Conservation (phyloP, 2,888 invertebrate species). For the Syritta pipiens region DNA sequence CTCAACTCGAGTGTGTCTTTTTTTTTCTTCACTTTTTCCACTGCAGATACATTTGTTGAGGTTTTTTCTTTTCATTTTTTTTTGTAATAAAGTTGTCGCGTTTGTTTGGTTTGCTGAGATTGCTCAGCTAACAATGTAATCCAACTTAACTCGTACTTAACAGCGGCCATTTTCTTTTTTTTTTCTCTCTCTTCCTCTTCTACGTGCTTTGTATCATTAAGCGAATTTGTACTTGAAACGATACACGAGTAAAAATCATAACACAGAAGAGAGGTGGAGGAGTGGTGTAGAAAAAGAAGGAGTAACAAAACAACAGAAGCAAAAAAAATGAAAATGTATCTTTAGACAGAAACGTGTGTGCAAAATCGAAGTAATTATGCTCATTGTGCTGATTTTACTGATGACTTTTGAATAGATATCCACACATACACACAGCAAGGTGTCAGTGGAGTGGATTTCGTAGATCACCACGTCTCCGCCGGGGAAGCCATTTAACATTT, state of each 20-base stretch:
- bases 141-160: slow-evolving; percentile 36
- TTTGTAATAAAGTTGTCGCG: slow-evolving; percentile 25
- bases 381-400: slow-evolving; percentile 50
- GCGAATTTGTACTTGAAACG: slow-evolving; percentile 49
- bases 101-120: slow-evolving; percentile 19
- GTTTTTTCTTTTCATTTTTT: too few species aligned
- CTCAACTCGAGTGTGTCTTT: neutral
- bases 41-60: neutral
- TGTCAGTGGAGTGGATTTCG: neutral
- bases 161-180: slow-evolving; percentile 20
- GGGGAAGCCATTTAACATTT: slow-evolving; percentile 4
- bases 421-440: neutral
- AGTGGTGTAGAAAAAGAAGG: too few species aligned
- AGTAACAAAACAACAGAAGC: slow-evolving; percentile 11
- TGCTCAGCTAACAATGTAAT: slow-evolving; percentile 37
- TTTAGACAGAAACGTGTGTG: slow-evolving; percentile 43
- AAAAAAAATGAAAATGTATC: slow-evolving; percentile 6
- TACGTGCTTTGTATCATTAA: slow-evolving; percentile 48
- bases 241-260: slow-evolving; percentile 35
- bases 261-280: too few species aligned
- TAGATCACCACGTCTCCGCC: too few species aligned
- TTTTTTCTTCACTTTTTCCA: neutral
- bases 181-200: slow-evolving; percentile 16
- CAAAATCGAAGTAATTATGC: slow-evolving; percentile 52
- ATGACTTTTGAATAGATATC: slow-evolving; percentile 19